Conservation (phyloP, 1,140 invertebrate species). For the Papilio helenus region DNA sequence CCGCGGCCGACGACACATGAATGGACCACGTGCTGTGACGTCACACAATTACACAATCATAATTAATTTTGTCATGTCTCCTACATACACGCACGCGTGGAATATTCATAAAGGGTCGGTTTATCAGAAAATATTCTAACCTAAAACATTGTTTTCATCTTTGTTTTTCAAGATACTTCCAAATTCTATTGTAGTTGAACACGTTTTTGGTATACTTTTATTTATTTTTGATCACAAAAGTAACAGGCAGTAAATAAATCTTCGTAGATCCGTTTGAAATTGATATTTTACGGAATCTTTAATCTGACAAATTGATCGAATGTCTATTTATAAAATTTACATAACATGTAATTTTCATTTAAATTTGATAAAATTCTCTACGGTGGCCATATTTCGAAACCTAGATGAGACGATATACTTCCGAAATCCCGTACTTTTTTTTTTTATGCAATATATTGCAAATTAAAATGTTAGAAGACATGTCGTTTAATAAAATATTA, state of each 20-base stretch:
- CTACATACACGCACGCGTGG: not conserved
- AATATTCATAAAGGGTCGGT: not conserved
- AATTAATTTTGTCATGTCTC: not conserved
- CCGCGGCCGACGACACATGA: conserved; percentile 20
- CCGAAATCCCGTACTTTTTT: not conserved
- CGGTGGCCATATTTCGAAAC: not conserved
- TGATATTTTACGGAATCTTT: not conserved
- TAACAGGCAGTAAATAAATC: not conserved
- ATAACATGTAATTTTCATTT: conserved; percentile 1
- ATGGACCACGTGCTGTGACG: conserved; percentile 26
- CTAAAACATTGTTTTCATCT: no score
- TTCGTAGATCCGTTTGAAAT: not conserved
- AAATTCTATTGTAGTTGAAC: no score
- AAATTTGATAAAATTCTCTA: not conserved
- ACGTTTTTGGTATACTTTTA: no score
- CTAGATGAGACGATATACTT: not conserved
- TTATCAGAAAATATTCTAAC: not conserved
- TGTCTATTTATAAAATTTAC: not conserved
- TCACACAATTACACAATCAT: conserved; percentile 28
- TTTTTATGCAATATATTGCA: no score
- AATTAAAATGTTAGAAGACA: not conserved
- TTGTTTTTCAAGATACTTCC: no score
- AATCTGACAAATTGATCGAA: not conserved
- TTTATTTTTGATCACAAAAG: not conserved
- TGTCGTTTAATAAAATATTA: not conserved